These are phyloP conservation scores for Anastatus disparis DNA, from an alignment of 1,140 invertebrate genomes.

Conservation along the genomic window DNA sequence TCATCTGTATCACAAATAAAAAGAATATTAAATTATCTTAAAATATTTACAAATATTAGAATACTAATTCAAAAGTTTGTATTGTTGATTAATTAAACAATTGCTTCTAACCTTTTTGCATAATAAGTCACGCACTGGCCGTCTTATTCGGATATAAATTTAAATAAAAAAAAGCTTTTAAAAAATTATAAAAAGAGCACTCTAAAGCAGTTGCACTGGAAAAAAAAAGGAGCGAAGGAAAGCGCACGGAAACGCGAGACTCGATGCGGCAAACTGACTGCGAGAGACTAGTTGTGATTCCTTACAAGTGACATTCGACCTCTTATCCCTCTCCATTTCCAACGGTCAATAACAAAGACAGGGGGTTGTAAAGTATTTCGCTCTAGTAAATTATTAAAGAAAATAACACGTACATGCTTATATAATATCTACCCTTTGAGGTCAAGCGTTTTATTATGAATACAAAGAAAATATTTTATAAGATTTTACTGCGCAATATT, in stretches of 20 bases:
- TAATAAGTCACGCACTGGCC: slow-evolving; percentile 41
- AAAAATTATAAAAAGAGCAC: slow-evolving; percentile 15
- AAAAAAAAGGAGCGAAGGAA: slow-evolving; percentile 27
- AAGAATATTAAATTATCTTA: not conserved
- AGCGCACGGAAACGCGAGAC: slow-evolving; percentile 47
- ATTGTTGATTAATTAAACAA: not conserved
- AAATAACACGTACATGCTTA: too few relatives aligned
- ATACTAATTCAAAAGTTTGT: not conserved
- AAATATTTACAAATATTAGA: not conserved
- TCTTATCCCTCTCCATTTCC: slow-evolving; percentile 42
- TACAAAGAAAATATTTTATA: too few relatives aligned
- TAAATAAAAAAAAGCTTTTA: not conserved
- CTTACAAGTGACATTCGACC: slow-evolving; percentile 58
- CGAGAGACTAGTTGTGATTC: slow-evolving; percentile 58
- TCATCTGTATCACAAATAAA: slow-evolving; percentile 55
- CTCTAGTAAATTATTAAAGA: not conserved
- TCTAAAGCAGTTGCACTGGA: not conserved
- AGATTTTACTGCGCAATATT: too few relatives aligned
- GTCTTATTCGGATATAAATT: slow-evolving; percentile 10
- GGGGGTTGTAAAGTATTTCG: not conserved
- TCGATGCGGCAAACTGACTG: slow-evolving; percentile 51
- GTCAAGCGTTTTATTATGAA: too few relatives aligned
- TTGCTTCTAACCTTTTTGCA: slow-evolving; percentile 49
- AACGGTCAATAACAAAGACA: slow-evolving; percentile 52
- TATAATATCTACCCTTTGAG: too few relatives aligned